Conservation (phyloP, 1,140 invertebrate species). For the Gryllus bimaculatus region DNA sequence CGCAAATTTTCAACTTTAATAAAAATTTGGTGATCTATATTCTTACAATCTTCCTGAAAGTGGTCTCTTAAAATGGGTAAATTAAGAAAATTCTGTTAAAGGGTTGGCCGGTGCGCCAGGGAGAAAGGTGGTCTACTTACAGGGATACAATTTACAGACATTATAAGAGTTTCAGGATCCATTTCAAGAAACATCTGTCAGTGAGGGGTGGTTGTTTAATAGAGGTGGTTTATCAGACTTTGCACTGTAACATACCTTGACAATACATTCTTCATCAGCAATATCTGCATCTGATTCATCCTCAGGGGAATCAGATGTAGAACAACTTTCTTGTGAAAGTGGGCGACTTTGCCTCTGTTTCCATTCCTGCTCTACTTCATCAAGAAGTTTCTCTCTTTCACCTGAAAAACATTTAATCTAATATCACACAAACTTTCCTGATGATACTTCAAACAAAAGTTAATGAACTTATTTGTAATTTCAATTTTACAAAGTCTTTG, state of each 20-base stretch:
- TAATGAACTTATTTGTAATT: too few species aligned
- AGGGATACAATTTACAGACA: too few species aligned
- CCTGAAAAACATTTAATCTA: slow-evolving; percentile 34
- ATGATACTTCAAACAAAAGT: too few species aligned
- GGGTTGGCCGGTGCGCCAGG: not conserved
- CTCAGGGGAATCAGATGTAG: slow-evolving; percentile 37
- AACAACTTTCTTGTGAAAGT: slow-evolving; percentile 28
- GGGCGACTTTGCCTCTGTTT: slow-evolving; percentile 43
- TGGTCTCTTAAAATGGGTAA: not conserved
- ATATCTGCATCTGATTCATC: slow-evolving; percentile 55
- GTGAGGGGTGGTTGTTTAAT: too few species aligned
- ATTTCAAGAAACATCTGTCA: not conserved
- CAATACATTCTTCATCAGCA: slow-evolving; percentile 62
- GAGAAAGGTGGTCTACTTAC: too few species aligned
- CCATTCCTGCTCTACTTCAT: slow-evolving; percentile 69
- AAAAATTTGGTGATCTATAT: not conserved
- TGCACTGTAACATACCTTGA: slow-evolving; percentile 44
- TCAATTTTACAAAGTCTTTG: too few species aligned
- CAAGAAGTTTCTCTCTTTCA: slow-evolving; percentile 61
- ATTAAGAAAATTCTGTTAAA: not conserved
- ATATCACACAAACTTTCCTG: too few species aligned
- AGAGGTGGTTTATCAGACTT: not conserved
- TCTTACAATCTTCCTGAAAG: not conserved
- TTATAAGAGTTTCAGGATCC: not conserved
- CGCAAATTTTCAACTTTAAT: too few species aligned